Conservation (phyloP, 2,797 vertebrate species). For the Heliangelus exortis region DNA sequence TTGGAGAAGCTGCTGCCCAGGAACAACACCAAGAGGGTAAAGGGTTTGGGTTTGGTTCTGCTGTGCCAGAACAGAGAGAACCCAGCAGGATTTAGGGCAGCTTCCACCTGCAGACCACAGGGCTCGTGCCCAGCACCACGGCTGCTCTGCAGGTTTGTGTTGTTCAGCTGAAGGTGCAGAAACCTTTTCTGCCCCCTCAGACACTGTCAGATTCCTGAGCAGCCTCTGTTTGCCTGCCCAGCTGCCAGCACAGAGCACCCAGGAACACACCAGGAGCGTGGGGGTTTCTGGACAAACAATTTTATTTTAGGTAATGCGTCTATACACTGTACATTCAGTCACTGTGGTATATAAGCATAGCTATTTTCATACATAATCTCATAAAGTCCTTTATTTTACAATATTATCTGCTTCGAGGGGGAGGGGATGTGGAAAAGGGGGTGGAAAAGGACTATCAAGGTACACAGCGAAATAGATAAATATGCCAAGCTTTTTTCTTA, state of each 20-base stretch:
- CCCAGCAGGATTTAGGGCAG: fast-evolving
- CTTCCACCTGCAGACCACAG: background rate
- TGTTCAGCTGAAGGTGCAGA: too few relatives aligned
- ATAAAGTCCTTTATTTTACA: slow-evolving; percentile 95
- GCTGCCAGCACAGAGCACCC: background rate
- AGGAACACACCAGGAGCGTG: background rate
- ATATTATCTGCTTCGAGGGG: slow-evolving; percentile 85
- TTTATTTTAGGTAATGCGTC: slow-evolving; percentile 98
- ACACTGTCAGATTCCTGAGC: too few relatives aligned
- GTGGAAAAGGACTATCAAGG: slow-evolving; percentile 76
- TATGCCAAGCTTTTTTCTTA: slow-evolving; percentile 86
- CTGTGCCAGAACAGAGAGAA: background rate
- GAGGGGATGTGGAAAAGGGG: slow-evolving; percentile 70
- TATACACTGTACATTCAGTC: slow-evolving; percentile 99
- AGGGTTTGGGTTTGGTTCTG: background rate
- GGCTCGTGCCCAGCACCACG: too few relatives aligned
- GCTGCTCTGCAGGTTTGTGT: too few relatives aligned
- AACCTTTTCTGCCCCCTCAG: too few relatives aligned
- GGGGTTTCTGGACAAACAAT: slow-evolving; percentile 89
- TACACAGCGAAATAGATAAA: slow-evolving; percentile 86
- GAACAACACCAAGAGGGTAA: too few relatives aligned
- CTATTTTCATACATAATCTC: slow-evolving; percentile 93
- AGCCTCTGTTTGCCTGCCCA: too few relatives aligned
- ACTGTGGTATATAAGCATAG: slow-evolving; percentile 94
- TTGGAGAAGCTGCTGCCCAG: fast-evolving